Evolutionary conservation across 2,113 vertebrate genomes (phyloP), one percentile per base, ranked within the genome.

Genomic region (Semnornis frantzii): DNA sequence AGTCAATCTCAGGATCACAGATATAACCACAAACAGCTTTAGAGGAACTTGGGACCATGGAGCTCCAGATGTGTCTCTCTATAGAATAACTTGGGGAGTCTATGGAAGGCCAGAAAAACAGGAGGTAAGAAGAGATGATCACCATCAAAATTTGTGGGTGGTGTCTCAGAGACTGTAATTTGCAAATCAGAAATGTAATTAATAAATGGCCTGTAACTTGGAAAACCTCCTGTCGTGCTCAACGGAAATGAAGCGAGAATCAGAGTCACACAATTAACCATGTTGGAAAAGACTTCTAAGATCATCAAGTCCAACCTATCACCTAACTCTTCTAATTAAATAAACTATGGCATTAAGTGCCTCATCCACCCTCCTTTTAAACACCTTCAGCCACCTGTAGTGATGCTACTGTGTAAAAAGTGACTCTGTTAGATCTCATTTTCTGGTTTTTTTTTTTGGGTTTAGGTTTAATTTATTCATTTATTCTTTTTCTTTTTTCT

Each of bases 41-140:
- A 97, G 98, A 93, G 98, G 96, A 46, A 98, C 98, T 5, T 99
- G 99, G 99, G 98, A 99, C 42, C 99, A 99, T 31, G 99, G 98
- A 34, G 99, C 99, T 77, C 96, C 98, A 1, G 99, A 99, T 64
- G 99, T 99, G 17, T 97, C 98, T 82, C 97, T 99, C 1, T 99
- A 99, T 76, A 98, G 99, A 82, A 90, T 99, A 52, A 98, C 97
- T 31, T 99, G 98, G 99, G 91, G 91, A 44, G 98, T 98, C 85
- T 96, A 96, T 76, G 98, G 98, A 18, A 96, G 92, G 12, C 19
- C 11, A 1, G 94, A 98, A 57, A 98, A 96, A 84, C 94, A 97
- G 82, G 97, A 98, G 97, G 98, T 98, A 93, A 57, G 70, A 59
- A 50, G 34, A 52, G 15, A 33, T 8, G 46, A 7, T 37, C 24